phyloP scores from a whole-genome alignment of 2,888 invertebrate species.

The Drosophila cracens region DNA sequence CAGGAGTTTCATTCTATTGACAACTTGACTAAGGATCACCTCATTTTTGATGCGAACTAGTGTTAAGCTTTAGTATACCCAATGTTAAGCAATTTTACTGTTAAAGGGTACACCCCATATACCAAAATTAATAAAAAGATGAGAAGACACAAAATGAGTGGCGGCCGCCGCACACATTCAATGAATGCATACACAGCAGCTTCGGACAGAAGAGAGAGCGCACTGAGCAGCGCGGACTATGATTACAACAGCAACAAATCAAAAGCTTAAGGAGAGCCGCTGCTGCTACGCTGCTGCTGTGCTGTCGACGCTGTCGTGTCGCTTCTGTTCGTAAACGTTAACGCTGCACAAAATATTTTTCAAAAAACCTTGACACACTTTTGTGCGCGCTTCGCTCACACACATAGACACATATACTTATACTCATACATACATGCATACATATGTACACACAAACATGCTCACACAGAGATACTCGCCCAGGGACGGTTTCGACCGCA shows the following conservation, averaged over 20 bases:
- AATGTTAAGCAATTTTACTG: background rate
- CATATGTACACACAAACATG: constrained; percentile 19
- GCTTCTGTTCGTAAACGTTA: constrained; percentile 65
- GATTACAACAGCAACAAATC: constrained; percentile 59
- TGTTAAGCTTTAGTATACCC: background rate
- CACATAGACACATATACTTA: constrained; percentile 43
- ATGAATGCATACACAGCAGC: constrained; percentile 35
- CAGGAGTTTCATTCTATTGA: no score
- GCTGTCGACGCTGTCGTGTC: constrained; percentile 48
- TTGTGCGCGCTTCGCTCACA: constrained; percentile 71
- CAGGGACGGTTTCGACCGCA: constrained; percentile 83
- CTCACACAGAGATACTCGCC: constrained; percentile 66
- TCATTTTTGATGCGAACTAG: background rate
- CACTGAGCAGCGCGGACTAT: constrained; percentile 27
- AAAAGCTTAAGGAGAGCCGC: constrained; percentile 45
- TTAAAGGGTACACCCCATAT: background rate
- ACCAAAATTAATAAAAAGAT: constrained; percentile 42
- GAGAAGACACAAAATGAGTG: constrained; percentile 63
- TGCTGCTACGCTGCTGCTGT: constrained; percentile 15
- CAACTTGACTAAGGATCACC: no score
- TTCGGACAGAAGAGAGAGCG: constrained; percentile 36
- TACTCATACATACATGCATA: constrained; percentile 39
- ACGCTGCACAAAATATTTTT: constrained; percentile 80
- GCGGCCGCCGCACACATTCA: constrained; percentile 38
- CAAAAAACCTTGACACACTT: constrained; percentile 84